These are phyloP conservation scores for Oncopodura yosiiana DNA, from an alignment of 1,140 invertebrate species.

Conservation along the genomic window DNA sequence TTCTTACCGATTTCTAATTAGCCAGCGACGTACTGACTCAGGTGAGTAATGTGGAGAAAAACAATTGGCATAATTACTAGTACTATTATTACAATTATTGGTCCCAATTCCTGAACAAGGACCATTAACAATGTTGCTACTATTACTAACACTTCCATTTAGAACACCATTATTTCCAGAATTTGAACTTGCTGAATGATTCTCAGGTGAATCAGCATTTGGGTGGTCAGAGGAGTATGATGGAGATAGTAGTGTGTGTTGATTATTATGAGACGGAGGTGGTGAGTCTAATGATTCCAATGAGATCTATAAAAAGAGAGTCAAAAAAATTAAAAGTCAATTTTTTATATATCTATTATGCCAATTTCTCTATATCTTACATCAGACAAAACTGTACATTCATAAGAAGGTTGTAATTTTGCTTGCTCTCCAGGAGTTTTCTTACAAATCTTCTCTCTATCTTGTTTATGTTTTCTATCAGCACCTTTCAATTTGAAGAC, in stretches of 20 bases:
- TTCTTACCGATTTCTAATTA: slow-evolving; percentile 30
- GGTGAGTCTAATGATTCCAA: slow-evolving; percentile 41
- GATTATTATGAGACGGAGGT: slow-evolving; percentile 41
- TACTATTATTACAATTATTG: background rate
- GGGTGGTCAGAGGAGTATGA: slow-evolving; percentile 30
- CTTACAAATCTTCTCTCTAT: slow-evolving; percentile 86
- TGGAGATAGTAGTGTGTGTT: slow-evolving; percentile 36
- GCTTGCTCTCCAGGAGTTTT: slow-evolving; percentile 75
- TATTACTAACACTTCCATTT: background rate
- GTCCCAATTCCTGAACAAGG: background rate
- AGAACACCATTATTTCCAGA: slow-evolving; percentile 5
- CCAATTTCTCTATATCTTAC: slow-evolving; percentile 44
- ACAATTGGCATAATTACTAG: slow-evolving; percentile 5
- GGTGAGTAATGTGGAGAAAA: slow-evolving; percentile 34
- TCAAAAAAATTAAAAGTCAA: background rate
- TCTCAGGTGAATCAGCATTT: slow-evolving; percentile 28
- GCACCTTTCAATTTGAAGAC: slow-evolving; percentile 68
- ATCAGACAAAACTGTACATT: slow-evolving; percentile 86
- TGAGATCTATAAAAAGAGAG: slow-evolving; percentile 40
- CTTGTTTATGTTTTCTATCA: slow-evolving; percentile 94
- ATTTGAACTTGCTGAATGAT: slow-evolving; percentile 11
- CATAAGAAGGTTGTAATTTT: slow-evolving; percentile 90
- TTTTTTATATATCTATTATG: background rate
- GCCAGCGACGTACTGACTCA: slow-evolving; percentile 33
- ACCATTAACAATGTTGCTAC: background rate